Evolutionary conservation across 1,140 invertebrate species (phyloP), one percentile per base, ranked within the genome.

Genomic region (Callitettix versicolor): DNA sequence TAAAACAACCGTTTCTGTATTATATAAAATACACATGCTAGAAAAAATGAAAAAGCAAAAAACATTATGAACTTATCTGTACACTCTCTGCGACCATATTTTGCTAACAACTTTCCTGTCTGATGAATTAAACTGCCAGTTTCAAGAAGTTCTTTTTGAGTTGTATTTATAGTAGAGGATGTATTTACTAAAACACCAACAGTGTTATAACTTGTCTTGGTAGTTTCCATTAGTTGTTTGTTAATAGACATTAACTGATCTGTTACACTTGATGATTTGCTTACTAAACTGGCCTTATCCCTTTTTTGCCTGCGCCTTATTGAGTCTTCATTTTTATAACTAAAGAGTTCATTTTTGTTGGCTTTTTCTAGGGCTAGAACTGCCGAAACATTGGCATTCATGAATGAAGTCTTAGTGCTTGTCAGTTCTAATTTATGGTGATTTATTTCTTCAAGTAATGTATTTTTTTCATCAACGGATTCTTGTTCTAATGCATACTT

Each of bases 21-120:
- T 64, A 96, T 91, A 65, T 95, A 97, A 58, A 92, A 75, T 36
- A 92, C 91, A 65, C 88, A 92, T 7, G 85, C 86, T 56, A 95
- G 76, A 68, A 97, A 98, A 73, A 98, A 95, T 1, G 82, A 75
- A 66, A 97, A 86, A 43, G 91, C 91, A 64, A 97, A 80, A 56
- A 89, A 82, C 58, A 97, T 80, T 1, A 97, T 73, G 42, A 93
- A 78, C 78, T 95, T 96, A 67, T 98, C 94, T 0, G 95, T 98
- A 50, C 92, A 84, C 73, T 98, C 93, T 24, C 94, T 71, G 59
- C 93, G 73, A 2, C 88, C 90, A 72, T 96, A 98, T 75, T 97
- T 98, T 18, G 87, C 91, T 34, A 98, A 71, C 2, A 98, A 73
- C 70, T 92, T 93, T 55, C 85, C 83, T 0, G 92, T 93, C 65